A percentile compares a stretch with the other conserved stretches of the same genome.
phyloP scores from a whole-genome alignment of 1,140 invertebrate genomes.

The Drosophila aff. region DNA sequence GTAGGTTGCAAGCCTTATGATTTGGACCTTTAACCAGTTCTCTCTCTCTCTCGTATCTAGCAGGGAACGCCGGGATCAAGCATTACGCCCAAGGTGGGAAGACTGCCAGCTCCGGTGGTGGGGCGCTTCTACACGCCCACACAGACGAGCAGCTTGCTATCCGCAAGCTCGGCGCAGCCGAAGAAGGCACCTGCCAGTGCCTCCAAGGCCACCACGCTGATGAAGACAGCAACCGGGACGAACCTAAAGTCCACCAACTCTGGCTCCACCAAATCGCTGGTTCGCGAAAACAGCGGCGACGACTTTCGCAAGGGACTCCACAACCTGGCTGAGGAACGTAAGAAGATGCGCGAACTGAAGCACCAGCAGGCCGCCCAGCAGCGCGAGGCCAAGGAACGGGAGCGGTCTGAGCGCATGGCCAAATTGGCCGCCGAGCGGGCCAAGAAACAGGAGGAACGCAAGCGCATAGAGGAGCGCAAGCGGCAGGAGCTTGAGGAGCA shows the following conservation, averaged over 20 bases:
- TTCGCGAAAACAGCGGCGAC: slow-evolving; percentile 75
- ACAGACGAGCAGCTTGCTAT: slow-evolving; percentile 44
- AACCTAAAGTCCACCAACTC: slow-evolving; percentile 59
- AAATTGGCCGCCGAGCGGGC: slow-evolving; percentile 87
- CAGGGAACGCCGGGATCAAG: slow-evolving; percentile 22
- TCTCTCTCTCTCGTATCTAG: background rate
- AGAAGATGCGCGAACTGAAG: slow-evolving; percentile 87
- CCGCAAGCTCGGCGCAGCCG: slow-evolving; percentile 44
- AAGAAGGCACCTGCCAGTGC: slow-evolving; percentile 75
- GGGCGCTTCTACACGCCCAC: slow-evolving; percentile 83
- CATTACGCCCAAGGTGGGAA: slow-evolving; percentile 74
- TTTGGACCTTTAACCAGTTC: background rate
- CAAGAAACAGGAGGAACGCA: slow-evolving; percentile 86
- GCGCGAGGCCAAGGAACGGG: slow-evolving; percentile 87
- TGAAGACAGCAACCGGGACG: slow-evolving; percentile 59
- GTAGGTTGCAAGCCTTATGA: slow-evolving; percentile 30
- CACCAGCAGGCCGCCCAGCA: slow-evolving; percentile 87
- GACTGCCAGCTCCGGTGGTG: slow-evolving; percentile 56
- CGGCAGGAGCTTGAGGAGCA: slow-evolving; percentile 86
- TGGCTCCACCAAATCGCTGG: slow-evolving; percentile 59
- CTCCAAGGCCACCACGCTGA: slow-evolving; percentile 58
- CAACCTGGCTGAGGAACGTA: slow-evolving; percentile 86
- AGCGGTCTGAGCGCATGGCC: slow-evolving; percentile 85
- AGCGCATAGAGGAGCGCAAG: slow-evolving; percentile 80
- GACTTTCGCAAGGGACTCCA: slow-evolving; percentile 81